Base-by-base conservation (phyloP, 1,140 invertebrate species). In the Orius laevigatus region DNA sequence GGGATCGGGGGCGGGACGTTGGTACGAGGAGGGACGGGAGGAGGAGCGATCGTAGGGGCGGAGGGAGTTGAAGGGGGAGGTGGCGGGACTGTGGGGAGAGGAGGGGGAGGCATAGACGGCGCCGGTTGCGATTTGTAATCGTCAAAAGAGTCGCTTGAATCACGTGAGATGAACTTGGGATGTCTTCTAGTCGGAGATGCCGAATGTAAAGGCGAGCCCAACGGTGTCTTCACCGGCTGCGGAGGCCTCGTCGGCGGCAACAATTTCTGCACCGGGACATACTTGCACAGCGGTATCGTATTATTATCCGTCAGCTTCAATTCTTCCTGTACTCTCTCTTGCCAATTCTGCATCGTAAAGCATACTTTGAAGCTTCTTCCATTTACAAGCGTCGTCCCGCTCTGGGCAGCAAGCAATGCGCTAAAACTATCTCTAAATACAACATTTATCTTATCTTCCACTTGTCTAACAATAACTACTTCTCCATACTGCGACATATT, bases 391-490 rank as follows among this genome's bases (percentile, higher is more conserved):
- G 42, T 44, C 6, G 25, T 34, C 2, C 42, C 42, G 12, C 73
- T 71, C 34, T 72, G 63, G 2, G 71, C 72, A 5, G 88, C 86
- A 43, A 78, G 75, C 1, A 95, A 59, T 31, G 90, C 88, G 52
- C 76, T 78, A 57, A 84, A 77, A 0, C 88, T 85, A 58, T 87
- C 82, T 56, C 81, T 71, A 61, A 93, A 95, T 2, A 87, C 92
- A 8, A 94, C 75, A 77, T 84, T 87, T 64, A 95, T 79, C 6
- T 81, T 81, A 52, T 78, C 71, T 41, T 88, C 84, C n/a, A 92
- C 79, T 68, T 91, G 92, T 53, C 91, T 77, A 15, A 83, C 82
- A n/a, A 94, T 68, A 38, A 92, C 84, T 0, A 90, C 81, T 63
- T 90, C 84, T 5, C 86, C 86, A 50, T 83, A 78, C 44, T 78